These are phyloP conservation scores for Diacarnus erythraeanus DNA, from an alignment of 37 sponge, comb jelly and placozoan genomes.

Conservation along the genomic window DNA sequence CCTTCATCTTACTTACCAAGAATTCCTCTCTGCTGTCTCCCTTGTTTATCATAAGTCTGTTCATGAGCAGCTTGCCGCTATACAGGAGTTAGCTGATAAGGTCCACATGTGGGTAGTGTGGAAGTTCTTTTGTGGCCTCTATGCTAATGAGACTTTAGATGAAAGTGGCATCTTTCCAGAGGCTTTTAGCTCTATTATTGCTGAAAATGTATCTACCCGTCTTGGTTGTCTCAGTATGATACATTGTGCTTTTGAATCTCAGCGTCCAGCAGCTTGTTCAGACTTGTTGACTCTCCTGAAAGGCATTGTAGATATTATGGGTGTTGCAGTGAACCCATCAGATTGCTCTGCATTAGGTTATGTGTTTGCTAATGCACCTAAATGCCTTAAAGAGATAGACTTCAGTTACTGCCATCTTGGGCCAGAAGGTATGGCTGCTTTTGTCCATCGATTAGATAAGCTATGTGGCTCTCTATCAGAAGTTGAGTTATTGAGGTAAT, in stretches of 20 bases:
- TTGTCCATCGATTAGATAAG: slow-evolving; percentile 3
- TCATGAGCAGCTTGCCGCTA: slow-evolving; percentile 3
- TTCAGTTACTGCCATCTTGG: slow-evolving; percentile 43
- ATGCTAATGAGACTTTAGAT: not conserved
- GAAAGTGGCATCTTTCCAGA: not conserved
- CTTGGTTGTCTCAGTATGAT: slow-evolving; percentile 2
- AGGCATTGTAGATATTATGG: slow-evolving; percentile 6
- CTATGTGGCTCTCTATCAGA: not conserved
- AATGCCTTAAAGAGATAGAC: slow-evolving; percentile 4
- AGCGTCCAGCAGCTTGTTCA: not conserved
- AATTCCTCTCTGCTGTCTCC: slow-evolving; percentile 51
- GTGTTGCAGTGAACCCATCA: slow-evolving; percentile 11
- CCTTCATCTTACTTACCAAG: slow-evolving; percentile 56
- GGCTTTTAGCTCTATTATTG: not conserved
- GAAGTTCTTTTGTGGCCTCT: slow-evolving; percentile 53
- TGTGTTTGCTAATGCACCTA: not conserved
- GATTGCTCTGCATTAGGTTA: slow-evolving; percentile 48
- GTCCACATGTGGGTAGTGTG: slow-evolving; percentile 39
- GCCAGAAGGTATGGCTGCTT: slow-evolving; percentile 19
- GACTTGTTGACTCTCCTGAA: slow-evolving; percentile 8
- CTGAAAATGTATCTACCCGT: slow-evolving; percentile 9
- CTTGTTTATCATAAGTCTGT: not conserved
- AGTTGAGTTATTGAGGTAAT: slow-evolving; percentile 11
- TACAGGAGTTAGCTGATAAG: slow-evolving; percentile 3
- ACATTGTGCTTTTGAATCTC: slow-evolving; percentile 54